Evolutionary conservation across 2,113 vertebrate genomes (phyloP).

Genomic region (Lagopus muta): DNA sequence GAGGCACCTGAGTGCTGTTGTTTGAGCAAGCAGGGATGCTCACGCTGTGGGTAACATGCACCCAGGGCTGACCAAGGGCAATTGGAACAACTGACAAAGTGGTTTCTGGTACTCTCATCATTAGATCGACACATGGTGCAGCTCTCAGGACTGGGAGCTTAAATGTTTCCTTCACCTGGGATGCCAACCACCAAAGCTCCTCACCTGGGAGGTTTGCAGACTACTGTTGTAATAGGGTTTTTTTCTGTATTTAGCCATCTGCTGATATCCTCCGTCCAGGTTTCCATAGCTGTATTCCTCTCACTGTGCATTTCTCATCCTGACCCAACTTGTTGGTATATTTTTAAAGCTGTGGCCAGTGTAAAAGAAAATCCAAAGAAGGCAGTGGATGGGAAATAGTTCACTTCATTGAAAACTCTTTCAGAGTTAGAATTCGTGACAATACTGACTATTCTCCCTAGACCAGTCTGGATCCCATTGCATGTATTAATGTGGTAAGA

Average conservation of each 20-base stretch:
- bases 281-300: neutral
- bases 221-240: neutral
- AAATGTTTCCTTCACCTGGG: neutral
- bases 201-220: neutral
- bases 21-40: neutral
- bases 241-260: neutral
- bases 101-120: neutral
- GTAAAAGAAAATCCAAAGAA: neutral
- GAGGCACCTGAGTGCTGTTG: neutral
- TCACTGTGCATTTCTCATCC: neutral
- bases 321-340: neutral
- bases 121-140: neutral
- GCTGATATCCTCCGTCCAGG: neutral
- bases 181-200: neutral
- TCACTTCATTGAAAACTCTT: neutral
- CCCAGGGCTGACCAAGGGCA: neutral
- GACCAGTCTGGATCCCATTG: neutral
- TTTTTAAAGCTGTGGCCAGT: neutral
- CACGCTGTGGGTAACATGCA: neutral
- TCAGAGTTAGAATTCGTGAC: neutral
- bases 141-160: neutral
- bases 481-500: neutral
- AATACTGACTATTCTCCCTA: neutral
- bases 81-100: neutral
- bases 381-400: neutral